phyloP scores from a whole-genome alignment of 2,888 invertebrate species.

The Cotesia congregata region DNA sequence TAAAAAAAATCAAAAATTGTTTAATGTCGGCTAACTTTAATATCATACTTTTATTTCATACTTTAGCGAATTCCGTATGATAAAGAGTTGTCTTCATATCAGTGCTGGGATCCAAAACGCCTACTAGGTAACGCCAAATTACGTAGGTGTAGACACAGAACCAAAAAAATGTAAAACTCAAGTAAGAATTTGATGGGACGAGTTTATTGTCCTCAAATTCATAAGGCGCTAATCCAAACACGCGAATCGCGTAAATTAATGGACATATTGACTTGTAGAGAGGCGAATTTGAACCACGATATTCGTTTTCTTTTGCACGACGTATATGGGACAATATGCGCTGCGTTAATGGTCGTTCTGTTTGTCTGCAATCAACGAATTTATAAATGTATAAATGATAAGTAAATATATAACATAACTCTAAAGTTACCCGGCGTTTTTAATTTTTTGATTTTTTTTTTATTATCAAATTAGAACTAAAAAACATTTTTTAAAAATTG shows the following conservation, averaged over 20 bases:
- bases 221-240: constrained; percentile 66
- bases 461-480: no score
- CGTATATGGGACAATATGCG: neutral
- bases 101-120: neutral
- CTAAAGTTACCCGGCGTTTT: no score
- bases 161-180: constrained; percentile 48
- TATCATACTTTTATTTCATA: constrained; percentile 39
- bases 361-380: neutral
- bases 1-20: no score
- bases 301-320: constrained; percentile 30
- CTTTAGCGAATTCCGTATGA: constrained; percentile 59
- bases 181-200: constrained; percentile 50
- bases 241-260: constrained; percentile 53
- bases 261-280: constrained; percentile 61
- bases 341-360: neutral
- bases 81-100: constrained; percentile 46
- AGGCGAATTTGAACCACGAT: constrained; percentile 56
- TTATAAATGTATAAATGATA: no score
- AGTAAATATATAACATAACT: no score
- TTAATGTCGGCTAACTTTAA: no score
- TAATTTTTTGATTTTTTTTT: no score
- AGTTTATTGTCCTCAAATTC: constrained; percentile 54
- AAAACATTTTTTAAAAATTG: no score
- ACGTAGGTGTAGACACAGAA: constrained; percentile 47
- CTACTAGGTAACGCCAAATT: constrained; percentile 35